A percentile compares a stretch with the other conserved stretches of the same genome.
phyloP scores from a whole-genome alignment of 2,113 vertebrate species.

The Delphinus delphis region DNA sequence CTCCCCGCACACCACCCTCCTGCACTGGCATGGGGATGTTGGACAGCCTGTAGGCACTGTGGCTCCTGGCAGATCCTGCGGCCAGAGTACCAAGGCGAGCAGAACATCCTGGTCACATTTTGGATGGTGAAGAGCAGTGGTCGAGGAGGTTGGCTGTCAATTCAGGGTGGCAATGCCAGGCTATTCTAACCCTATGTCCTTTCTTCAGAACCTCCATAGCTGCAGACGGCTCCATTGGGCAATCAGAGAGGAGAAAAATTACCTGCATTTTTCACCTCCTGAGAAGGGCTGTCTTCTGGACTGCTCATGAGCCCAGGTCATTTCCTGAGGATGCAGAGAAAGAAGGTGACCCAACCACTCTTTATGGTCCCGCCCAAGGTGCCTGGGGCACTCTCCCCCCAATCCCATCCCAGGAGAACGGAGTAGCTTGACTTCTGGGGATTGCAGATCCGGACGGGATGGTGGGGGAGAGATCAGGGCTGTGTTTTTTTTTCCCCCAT shows the following conservation, averaged over 20 bases:
- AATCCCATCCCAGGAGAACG: not conserved
- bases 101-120: not conserved
- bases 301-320: not conserved
- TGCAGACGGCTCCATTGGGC: not conserved
- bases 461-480: conserved; percentile 63
- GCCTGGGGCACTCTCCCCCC: not conserved
- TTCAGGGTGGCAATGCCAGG: not conserved
- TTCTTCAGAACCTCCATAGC: not conserved
- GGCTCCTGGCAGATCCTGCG: no score
- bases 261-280: not conserved
- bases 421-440: conserved; percentile 33
- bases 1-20: not conserved
- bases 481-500: not conserved
- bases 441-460: conserved; percentile 55
- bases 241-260: not conserved
- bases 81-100: not conserved
- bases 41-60: not conserved
- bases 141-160: not conserved
- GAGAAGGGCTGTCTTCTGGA: not conserved
- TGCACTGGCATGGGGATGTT: not conserved
- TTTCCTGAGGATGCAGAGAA: not conserved
- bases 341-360: not conserved
- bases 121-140: not conserved
- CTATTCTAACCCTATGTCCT: not conserved
- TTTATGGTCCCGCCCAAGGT: not conserved